phyloP scores from a whole-genome alignment of 30 jellyfish, hydroid and myxozoan species.

The Kudoa iwatai region DNA sequence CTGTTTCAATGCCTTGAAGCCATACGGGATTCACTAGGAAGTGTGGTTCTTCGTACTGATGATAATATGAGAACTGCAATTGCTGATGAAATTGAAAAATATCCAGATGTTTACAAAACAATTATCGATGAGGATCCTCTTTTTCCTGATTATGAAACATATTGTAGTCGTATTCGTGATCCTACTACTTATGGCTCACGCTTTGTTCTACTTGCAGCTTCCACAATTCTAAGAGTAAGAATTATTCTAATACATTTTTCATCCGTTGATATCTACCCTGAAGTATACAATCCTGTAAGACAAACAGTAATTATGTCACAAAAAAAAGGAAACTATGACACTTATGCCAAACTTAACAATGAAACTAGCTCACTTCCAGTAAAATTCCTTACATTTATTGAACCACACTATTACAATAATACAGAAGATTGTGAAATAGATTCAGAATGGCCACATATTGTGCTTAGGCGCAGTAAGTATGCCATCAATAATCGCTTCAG shows the following conservation, averaged over 20 bases:
- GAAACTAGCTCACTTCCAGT: slow-evolving; percentile 2
- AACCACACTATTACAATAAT: slow-evolving; percentile 27
- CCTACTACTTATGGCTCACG: slow-evolving; percentile 17
- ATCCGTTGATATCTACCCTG: slow-evolving; percentile 15
- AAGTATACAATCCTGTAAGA: slow-evolving; percentile 11
- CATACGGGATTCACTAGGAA: slow-evolving; percentile 12
- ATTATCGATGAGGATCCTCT: slow-evolving; percentile 15
- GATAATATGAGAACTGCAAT: slow-evolving; percentile 11
- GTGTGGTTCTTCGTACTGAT: slow-evolving; percentile 5
- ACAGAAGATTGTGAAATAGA: slow-evolving; percentile 17
- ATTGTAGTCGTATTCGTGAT: slow-evolving; percentile 5
- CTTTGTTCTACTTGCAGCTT: slow-evolving; percentile 33
- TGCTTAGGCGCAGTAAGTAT: slow-evolving; percentile 21
- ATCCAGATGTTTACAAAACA: slow-evolving; percentile 18
- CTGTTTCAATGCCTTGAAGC: slow-evolving; percentile 9
- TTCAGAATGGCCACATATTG: slow-evolving; percentile 43
- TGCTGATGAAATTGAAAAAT: slow-evolving; percentile 12
- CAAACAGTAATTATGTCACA: background rate
- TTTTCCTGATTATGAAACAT: slow-evolving; percentile 9
- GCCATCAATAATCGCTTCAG: slow-evolving; percentile 37
- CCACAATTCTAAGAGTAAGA: slow-evolving; percentile 9
- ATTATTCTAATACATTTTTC: slow-evolving; percentile 22
- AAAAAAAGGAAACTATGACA: background rate
- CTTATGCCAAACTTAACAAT: background rate
- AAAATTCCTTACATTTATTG: slow-evolving; percentile 19